Base-by-base conservation (phyloP, 2,888 invertebrate species). In the Chalcis sispes region DNA sequence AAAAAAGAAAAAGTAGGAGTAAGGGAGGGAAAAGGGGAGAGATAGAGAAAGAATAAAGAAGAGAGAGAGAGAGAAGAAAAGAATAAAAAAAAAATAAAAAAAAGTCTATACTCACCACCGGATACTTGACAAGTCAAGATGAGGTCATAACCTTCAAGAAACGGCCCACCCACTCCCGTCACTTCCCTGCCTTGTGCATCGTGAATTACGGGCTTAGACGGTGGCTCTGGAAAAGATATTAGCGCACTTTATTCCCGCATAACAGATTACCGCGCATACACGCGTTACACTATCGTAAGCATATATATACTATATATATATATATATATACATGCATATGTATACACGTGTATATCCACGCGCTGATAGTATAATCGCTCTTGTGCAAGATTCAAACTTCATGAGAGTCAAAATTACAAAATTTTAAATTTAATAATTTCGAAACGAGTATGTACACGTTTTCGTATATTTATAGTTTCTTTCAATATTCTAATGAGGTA, bases 171-270 rank as follows among this genome's bases (percentile, higher is more conserved):
- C 72, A 92, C 90, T 67, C 93, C 93, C 75, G 93, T 91, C 82
- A 96, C 93, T 89, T 95, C 95, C 81, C 93, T 92, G 71, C 96
- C 96, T 88, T 95, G 93, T 71, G 93, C 93, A 89, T 96, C 95
- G 87, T 95, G 95, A 89, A 96, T 95, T 84, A 94, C 92, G 71
- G 95, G 95, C 78, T 92, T 91, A 83, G 94, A 93, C 77, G 96
- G 95, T 80, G 95, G 94, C 84, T 94, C 96, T 96, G 90, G 73
- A 89, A 78, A 75, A 75, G 56, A 70, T 64, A 75, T 75, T 59
- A 67, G 64, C 8, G 29, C 25, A 62, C 18, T 73, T 62, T 50
- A 71, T 50, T 59, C 25, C n/a, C 10, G 48, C 29, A 25, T 48
- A 64, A 62, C 40, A 50, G 36, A 65, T 59, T 36, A 71, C 15